These are phyloP conservation scores for Stomorhina lunata DNA, from an alignment of 2,888 invertebrate species.

Conservation along the genomic window DNA sequence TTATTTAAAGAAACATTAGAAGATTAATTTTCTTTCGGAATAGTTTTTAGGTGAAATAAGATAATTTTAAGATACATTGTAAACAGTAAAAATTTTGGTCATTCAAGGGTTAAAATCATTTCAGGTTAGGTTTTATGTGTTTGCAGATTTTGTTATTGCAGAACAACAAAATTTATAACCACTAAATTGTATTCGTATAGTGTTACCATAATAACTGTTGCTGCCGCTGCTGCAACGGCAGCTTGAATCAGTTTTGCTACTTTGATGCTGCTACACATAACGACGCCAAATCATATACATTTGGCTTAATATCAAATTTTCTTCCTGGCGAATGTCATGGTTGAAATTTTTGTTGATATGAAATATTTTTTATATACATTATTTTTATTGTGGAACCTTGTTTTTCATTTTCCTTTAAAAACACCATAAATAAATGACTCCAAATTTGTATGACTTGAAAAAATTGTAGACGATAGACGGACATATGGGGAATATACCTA, in stretches of 20 bases:
- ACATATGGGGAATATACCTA: too few species aligned
- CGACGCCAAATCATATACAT: too few species aligned
- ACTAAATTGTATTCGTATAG: constrained; percentile 4
- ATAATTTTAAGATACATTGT: too few species aligned
- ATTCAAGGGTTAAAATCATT: too few species aligned
- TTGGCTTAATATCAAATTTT: too few species aligned
- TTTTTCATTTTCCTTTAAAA: constrained; percentile 12
- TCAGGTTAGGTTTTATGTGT: neutral
- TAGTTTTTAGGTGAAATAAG: too few species aligned
- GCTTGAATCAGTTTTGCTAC: neutral
- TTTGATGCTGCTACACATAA: neutral
- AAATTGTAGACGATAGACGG: neutral
- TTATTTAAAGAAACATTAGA: too few species aligned
- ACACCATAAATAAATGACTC: constrained; percentile 38
- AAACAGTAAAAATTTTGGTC: too few species aligned
- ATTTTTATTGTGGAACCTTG: neutral
- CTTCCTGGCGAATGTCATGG: constrained; percentile 16
- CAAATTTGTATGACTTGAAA: neutral
- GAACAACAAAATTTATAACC: constrained; percentile 37
- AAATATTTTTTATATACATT: constrained; percentile 4
- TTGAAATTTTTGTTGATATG: constrained; percentile 27
- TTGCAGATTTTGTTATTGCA: neutral
- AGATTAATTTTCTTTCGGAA: too few species aligned
- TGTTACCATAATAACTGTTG: constrained; percentile 53
- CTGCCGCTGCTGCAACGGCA: constrained; percentile 31